Evolutionary conservation across 2,797 vertebrate genomes (phyloP).

Genomic region (Premnoplex brunnescens): DNA sequence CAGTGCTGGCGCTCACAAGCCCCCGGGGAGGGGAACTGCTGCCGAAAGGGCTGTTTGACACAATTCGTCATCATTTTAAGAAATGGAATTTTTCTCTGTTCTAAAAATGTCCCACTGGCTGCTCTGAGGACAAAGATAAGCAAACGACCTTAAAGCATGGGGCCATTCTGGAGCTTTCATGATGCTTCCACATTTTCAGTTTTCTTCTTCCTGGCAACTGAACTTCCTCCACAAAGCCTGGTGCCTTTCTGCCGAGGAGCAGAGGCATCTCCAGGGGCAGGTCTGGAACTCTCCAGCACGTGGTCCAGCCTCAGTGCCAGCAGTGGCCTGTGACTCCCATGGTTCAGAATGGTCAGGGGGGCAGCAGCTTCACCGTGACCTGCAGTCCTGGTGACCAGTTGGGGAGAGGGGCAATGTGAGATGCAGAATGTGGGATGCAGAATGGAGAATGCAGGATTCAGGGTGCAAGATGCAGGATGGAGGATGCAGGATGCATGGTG

Average conservation of each 20-base stretch:
- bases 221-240: neutral
- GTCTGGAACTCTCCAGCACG: neutral
- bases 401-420: rapidly evolving
- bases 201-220: neutral
- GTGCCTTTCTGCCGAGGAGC: rapidly evolving
- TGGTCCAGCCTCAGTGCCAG: neutral
- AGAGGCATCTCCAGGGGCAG: neutral
- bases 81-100: neutral
- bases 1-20: neutral
- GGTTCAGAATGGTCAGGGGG: neutral
- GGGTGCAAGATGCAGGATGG: neutral
- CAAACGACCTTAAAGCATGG: rapidly evolving
- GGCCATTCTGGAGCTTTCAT: neutral
- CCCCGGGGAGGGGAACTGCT: neutral
- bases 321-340: rapidly evolving
- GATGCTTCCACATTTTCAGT: neutral
- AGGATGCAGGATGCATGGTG: neutral
- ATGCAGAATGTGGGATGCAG: neutral
- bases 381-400: neutral
- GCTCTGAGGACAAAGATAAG: neutral
- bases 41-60: neutral
- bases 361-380: neutral
- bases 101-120: neutral
- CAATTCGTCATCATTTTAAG: neutral
- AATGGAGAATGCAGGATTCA: neutral